Evolutionary conservation across 2,888 invertebrate species (phyloP).

Genomic region (Cheilosia urbana): DNA sequence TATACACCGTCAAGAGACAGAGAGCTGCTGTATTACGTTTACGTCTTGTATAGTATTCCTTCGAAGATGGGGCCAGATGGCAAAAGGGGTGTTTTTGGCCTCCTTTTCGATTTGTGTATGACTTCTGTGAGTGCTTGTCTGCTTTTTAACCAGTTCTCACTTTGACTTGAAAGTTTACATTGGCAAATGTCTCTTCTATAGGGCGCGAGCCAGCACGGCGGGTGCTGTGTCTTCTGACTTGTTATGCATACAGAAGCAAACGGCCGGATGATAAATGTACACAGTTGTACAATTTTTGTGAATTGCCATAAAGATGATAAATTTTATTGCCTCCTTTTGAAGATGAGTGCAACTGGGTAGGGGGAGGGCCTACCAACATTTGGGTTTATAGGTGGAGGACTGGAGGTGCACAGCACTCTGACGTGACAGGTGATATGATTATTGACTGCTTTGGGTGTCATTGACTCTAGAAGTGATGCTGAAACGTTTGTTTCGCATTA

Average conservation of each 20-base stretch:
- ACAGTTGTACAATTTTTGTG: constrained; percentile 64
- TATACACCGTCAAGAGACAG: constrained; percentile 2
- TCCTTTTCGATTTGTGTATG: constrained; percentile 35
- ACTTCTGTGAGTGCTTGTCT: constrained; percentile 22
- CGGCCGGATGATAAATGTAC: constrained; percentile 68
- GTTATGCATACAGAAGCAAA: constrained; percentile 60
- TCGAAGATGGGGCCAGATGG: constrained; percentile 19
- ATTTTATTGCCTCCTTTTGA: constrained; percentile 64
- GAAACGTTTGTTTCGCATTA: constrained; percentile 39
- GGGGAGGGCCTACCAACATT: constrained; percentile 16
- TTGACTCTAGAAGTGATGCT: constrained; percentile 25
- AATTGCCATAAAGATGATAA: constrained; percentile 70
- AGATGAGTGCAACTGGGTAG: constrained; percentile 32
- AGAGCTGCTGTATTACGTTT: constrained; percentile 13
- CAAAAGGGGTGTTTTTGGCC: constrained; percentile 56
- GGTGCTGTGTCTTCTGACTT: constrained; percentile 16
- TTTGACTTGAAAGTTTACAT: constrained; percentile 51
- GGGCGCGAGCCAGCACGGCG: background rate
- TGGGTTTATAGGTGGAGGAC: background rate
- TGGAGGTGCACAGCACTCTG: constrained; percentile 2
- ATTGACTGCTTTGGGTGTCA: constrained; percentile 18
- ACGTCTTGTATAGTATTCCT: constrained; percentile 18
- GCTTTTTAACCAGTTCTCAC: constrained; percentile 44
- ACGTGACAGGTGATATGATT: too few species aligned
- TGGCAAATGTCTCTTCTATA: constrained; percentile 17